These are phyloP conservation scores for Hylaeus anthracinus DNA, from an alignment of 1,140 invertebrate genomes.

Conservation along the genomic window DNA sequence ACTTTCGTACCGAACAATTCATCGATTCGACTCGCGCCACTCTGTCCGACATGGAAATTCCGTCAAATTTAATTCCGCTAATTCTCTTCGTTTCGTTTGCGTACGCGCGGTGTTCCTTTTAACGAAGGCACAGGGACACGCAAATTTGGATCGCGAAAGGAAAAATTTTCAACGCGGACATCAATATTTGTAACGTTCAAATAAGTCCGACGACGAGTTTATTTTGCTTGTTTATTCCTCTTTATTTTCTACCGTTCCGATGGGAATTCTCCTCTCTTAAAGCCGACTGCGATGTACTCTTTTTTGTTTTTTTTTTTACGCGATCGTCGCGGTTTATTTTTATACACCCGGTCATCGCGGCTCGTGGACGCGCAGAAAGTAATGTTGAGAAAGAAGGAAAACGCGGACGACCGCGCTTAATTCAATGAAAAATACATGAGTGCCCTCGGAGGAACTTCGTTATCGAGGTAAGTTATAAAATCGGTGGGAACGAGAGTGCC, in stretches of 20 bases:
- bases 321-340: neutral
- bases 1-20: neutral
- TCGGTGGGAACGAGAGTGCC: neutral
- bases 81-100: neutral
- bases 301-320: neutral
- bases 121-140: neutral
- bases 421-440: slow-evolving; percentile 40
- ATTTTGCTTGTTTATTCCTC: slow-evolving; percentile 13
- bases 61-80: neutral
- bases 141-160: neutral
- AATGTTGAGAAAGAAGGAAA: too few species aligned
- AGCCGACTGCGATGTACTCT: neutral
- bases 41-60: neutral
- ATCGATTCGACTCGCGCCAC: neutral
- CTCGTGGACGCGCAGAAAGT: neutral
- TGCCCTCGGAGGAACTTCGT: slow-evolving; percentile 22
- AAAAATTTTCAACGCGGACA: slow-evolving; percentile 18
- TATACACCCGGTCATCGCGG: neutral
- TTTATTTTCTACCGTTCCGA: neutral
- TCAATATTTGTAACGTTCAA: slow-evolving; percentile 30
- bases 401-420: neutral
- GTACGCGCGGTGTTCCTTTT: neutral
- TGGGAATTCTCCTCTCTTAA: neutral
- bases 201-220: neutral
- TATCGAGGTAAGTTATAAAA: slow-evolving; percentile 40